Evolutionary conservation across 2,888 invertebrate species (phyloP).

Genomic region (Apantesis nais): DNA sequence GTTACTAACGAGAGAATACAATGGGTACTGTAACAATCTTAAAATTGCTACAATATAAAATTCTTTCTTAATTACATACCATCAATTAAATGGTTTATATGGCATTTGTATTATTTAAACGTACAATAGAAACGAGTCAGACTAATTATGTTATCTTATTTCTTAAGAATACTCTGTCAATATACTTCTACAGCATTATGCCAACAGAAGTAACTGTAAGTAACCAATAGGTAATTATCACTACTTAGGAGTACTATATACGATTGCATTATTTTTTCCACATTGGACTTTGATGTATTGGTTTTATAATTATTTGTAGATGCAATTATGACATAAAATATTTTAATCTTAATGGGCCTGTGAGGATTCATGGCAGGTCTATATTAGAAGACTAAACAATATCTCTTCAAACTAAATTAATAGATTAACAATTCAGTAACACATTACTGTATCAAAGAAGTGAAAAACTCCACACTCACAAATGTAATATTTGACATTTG

Average conservation of each 20-base stretch:
- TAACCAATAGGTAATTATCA: too few relatives aligned
- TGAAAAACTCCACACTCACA: neutral
- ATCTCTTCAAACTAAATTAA: neutral
- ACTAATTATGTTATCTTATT: neutral
- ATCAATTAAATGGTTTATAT: neutral
- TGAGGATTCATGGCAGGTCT: neutral
- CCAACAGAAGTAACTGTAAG: too few relatives aligned
- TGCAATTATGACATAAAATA: neutral
- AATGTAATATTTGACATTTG: neutral
- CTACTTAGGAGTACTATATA: too few relatives aligned
- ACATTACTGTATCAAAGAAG: too few relatives aligned
- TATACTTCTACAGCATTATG: neutral
- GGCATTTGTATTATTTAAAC: neutral
- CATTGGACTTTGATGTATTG: neutral
- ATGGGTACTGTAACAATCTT: neutral
- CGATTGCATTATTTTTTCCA: neutral
- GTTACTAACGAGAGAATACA: neutral
- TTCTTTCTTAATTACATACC: neutral
- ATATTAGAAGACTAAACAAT: neutral
- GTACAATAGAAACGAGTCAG: neutral
- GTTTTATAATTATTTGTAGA: too few relatives aligned
- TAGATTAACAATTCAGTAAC: too few relatives aligned
- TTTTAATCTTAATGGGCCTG: neutral
- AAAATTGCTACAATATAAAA: neutral
- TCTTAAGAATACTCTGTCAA: neutral